These are phyloP conservation scores for Drosophila kanapiae DNA, from an alignment of 1,140 invertebrate genomes.

Conservation along the genomic window DNA sequence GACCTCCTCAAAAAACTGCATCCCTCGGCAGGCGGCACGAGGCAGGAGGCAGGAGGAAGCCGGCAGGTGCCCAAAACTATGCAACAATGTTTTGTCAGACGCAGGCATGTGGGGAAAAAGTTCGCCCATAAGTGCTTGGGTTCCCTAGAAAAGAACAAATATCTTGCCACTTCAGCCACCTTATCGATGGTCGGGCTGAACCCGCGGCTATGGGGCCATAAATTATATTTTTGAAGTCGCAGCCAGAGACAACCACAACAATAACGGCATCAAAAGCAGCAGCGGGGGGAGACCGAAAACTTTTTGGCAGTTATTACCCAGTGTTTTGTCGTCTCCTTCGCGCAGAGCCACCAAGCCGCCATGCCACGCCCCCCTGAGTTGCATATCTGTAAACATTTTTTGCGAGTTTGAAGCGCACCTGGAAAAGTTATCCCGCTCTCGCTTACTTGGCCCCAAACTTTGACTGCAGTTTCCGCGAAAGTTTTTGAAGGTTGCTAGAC, in stretches of 20 bases:
- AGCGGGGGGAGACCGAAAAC: constrained; percentile 49
- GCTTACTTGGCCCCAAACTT: constrained; percentile 53
- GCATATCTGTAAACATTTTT: constrained; percentile 83
- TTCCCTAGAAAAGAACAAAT: constrained; percentile 66
- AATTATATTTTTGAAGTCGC: constrained; percentile 82
- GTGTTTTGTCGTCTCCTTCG: constrained; percentile 69
- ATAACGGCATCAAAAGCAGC: constrained; percentile 13
- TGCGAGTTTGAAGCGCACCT: constrained; percentile 74
- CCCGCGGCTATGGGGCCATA: constrained; percentile 80
- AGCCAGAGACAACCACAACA: constrained; percentile 55
- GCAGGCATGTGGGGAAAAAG: constrained; percentile 57
- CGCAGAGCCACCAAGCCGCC: background rate
- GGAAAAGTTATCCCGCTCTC: constrained; percentile 58
- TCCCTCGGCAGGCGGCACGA: background rate
- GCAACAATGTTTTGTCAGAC: constrained; percentile 80
- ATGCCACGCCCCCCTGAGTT: constrained; percentile 10
- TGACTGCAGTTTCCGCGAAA: constrained; percentile 49
- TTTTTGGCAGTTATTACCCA: constrained; percentile 83
- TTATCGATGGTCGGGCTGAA: constrained; percentile 74
- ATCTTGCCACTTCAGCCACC: constrained; percentile 71
- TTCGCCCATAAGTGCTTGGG: constrained; percentile 77
- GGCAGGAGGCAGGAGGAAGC: background rate
- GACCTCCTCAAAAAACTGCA: constrained; percentile 60
- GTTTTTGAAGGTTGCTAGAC: constrained; percentile 58
- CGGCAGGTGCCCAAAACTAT: constrained; percentile 65